phyloP scores from a whole-genome alignment of 2,888 invertebrate genomes.

The Calephelis perditalis region DNA sequence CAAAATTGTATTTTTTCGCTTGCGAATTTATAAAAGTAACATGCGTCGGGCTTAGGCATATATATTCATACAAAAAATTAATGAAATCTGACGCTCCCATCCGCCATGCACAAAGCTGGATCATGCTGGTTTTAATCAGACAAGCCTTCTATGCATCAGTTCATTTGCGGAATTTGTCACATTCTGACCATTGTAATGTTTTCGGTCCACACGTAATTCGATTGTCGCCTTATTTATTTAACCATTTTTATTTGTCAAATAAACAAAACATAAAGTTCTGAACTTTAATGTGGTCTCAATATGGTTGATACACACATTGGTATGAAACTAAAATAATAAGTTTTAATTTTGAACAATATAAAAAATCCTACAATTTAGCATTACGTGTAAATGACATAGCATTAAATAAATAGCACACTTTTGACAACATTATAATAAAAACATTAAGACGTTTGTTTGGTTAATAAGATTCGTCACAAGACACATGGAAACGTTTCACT shows the following conservation, averaged over 20 bases:
- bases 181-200: neutral
- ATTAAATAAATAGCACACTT: conserved; percentile 11
- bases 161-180: conserved; percentile 10
- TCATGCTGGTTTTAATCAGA: conserved; percentile 66
- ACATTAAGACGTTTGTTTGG: conserved; percentile 5
- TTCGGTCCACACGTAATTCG: neutral
- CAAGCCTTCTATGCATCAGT: conserved; percentile 31
- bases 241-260: neutral
- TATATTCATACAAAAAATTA: conserved; percentile 68
- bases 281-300: neutral
- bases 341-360: neutral
- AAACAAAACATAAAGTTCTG: neutral
- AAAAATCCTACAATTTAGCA: neutral
- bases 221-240: neutral
- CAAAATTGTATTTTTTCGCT: conserved; percentile 38
- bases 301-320: neutral
- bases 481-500: conserved; percentile 53
- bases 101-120: conserved; percentile 76
- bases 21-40: conserved; percentile 57
- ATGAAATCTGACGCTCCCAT: conserved; percentile 67
- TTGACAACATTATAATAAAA: conserved; percentile 7
- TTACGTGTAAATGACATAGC: neutral
- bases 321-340: neutral
- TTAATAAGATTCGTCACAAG: conserved; percentile 18
- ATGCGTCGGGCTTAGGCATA: conserved; percentile 75